Evolutionary conservation across 2,797 vertebrate species (phyloP).

Genomic region (Hephaestus fuliginosus): DNA sequence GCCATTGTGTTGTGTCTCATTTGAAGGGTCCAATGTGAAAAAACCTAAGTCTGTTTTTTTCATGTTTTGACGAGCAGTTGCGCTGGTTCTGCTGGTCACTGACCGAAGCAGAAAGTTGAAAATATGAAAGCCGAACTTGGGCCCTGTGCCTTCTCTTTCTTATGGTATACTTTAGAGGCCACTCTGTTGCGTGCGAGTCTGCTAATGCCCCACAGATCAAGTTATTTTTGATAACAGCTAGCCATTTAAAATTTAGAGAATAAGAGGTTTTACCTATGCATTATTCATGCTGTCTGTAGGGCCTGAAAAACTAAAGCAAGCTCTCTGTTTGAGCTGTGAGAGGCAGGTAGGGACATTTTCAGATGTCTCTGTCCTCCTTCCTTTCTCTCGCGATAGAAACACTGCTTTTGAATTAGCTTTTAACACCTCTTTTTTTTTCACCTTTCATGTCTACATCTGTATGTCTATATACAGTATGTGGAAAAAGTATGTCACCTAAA

Average conservation of each 20-base stretch:
- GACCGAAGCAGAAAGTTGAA: neutral
- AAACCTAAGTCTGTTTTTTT: neutral
- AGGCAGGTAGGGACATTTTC: conserved; percentile 34
- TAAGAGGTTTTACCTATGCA: conserved; percentile 80
- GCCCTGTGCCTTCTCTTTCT: conserved; percentile 4
- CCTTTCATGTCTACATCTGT: neutral
- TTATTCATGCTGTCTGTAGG: conserved; percentile 77
- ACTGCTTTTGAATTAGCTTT: conserved; percentile 27
- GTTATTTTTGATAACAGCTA: conserved; percentile 80
- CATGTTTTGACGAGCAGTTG: neutral
- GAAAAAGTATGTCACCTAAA: neutral
- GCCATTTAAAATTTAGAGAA: conserved; percentile 85
- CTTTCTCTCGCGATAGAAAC: conserved; percentile 9
- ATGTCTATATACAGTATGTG: neutral
- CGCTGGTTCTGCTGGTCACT: neutral
- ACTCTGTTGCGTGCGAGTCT: conserved; percentile 67
- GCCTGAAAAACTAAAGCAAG: conserved; percentile 59
- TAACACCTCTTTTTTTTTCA: neutral
- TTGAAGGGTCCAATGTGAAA: conserved; percentile 12
- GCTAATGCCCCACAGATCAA: conserved; percentile 59
- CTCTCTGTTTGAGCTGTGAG: conserved; percentile 40
- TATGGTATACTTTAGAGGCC: conserved; percentile 10
- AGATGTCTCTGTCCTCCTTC: conserved; percentile 6
- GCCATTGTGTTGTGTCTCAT: conserved; percentile 23
- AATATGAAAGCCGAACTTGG: conserved; percentile 18